Conservation (phyloP, 2,888 invertebrate genomes). For the Molorchus minor region DNA sequence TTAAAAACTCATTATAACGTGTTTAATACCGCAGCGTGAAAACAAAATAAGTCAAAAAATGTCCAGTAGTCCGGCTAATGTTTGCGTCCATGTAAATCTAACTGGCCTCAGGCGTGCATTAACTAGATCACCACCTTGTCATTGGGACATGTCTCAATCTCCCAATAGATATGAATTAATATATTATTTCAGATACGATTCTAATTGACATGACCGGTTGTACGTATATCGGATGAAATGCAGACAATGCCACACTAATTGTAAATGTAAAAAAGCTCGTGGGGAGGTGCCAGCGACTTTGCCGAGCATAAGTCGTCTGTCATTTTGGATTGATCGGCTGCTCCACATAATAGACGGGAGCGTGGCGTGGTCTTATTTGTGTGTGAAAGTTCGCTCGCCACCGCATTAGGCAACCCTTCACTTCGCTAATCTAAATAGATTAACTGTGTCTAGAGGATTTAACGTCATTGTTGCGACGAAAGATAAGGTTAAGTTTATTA, state of each 20-base stretch:
- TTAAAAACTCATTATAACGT: too few species aligned
- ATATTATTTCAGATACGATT: conserved; percentile 13
- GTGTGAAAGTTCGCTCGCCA: conserved; percentile 22
- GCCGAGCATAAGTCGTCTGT: conserved; percentile 25
- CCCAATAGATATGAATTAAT: conserved; percentile 6
- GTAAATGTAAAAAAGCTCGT: conserved; percentile 28
- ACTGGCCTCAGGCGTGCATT: background rate
- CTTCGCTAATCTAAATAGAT: conserved; percentile 21
- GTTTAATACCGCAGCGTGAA: too few species aligned
- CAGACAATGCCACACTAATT: conserved; percentile 26
- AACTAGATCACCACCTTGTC: conserved; percentile 15
- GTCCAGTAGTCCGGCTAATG: background rate
- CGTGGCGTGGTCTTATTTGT: conserved; percentile 27
- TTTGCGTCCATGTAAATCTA: background rate
- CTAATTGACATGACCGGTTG: conserved; percentile 22
- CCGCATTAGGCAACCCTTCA: conserved; percentile 21
- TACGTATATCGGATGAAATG: conserved; percentile 13
- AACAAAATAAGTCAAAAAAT: too few species aligned
- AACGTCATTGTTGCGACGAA: background rate
- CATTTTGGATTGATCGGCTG: conserved; percentile 27
- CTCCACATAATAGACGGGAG: conserved; percentile 25
- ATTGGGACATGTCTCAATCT: conserved; percentile 4
- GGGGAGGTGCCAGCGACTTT: conserved; percentile 19
- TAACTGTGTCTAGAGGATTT: too few species aligned
- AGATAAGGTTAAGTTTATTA: background rate